A percentile compares a stretch with the other conserved stretches of the same genome.
Evolutionary conservation across 2,113 vertebrate species (phyloP).

Genomic region (Cnemophilus loriae): DNA sequence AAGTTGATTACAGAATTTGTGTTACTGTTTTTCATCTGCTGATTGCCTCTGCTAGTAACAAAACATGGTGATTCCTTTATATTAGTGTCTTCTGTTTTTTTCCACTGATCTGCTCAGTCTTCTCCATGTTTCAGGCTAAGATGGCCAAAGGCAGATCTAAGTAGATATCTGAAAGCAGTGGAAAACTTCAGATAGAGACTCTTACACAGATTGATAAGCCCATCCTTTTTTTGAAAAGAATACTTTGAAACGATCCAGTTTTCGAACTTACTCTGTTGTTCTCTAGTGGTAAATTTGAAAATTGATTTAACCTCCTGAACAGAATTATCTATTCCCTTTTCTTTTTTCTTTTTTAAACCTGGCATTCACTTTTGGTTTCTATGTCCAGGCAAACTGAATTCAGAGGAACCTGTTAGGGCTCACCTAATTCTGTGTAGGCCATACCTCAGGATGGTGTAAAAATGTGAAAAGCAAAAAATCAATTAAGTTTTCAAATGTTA

Average conservation of each 20-base stretch:
- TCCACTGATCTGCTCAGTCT: neutral
- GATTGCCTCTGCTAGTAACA: neutral
- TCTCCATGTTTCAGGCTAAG: neutral
- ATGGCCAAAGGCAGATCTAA: neutral
- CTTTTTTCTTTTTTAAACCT: neutral
- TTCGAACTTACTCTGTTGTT: neutral
- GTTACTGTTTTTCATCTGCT: neutral
- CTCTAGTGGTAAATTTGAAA: neutral
- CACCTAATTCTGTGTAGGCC: neutral
- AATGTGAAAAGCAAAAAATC: neutral
- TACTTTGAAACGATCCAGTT: neutral
- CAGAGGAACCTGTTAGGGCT: neutral
- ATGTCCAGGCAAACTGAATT: neutral
- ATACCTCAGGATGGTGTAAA: neutral
- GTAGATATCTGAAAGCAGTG: neutral
- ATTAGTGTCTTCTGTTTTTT: neutral
- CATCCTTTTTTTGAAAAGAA: neutral
- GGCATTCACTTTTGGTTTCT: neutral
- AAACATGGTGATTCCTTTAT: neutral
- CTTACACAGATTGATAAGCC: neutral
- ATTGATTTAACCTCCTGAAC: neutral
- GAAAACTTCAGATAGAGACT: neutral
- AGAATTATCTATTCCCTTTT: neutral
- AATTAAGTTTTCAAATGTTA: neutral
- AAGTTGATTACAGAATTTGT: neutral